These are phyloP conservation scores for Pseudomyrmex flavicornis DNA, from an alignment of 1,140 invertebrate species.

Conservation along the genomic window DNA sequence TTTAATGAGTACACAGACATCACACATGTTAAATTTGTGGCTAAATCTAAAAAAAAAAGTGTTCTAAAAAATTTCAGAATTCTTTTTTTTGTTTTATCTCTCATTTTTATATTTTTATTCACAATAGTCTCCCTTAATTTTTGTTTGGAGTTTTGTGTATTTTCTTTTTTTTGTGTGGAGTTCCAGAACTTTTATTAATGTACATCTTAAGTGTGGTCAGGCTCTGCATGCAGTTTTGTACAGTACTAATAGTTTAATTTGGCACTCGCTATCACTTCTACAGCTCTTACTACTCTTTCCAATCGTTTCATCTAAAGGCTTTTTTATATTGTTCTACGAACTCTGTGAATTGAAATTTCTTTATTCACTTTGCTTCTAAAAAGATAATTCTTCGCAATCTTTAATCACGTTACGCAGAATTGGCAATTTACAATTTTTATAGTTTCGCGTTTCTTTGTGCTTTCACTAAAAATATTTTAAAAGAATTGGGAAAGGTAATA, in stretches of 20 bases:
- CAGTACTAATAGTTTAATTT: conserved; percentile 44
- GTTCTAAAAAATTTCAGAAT: not conserved
- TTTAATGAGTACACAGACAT: not conserved
- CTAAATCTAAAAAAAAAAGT: not conserved
- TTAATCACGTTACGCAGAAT: conserved; percentile 12
- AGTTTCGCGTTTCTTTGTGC: conserved; percentile 17
- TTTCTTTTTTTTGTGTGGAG: conserved; percentile 56
- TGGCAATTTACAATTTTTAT: conserved; percentile 20
- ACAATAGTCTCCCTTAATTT: conserved; percentile 40
- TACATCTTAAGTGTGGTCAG: conserved; percentile 56
- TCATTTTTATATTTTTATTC: not conserved
- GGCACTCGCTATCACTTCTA: conserved; percentile 38
- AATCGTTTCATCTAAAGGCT: conserved; percentile 36
- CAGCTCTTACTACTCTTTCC: conserved; percentile 1
- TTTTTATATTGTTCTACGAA: conserved; percentile 41
- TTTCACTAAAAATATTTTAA: conserved; percentile 20
- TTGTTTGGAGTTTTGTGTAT: not conserved
- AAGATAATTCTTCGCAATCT: conserved; percentile 13
- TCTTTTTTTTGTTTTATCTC: not conserved
- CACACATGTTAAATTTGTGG: not conserved
- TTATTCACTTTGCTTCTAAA: conserved; percentile 32
- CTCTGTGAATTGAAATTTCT: not conserved
- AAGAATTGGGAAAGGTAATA: conserved; percentile 2
- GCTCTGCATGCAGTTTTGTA: conserved; percentile 62
- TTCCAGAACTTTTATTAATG: conserved; percentile 68